Percentiles rank a stretch among this genome's conserved stretches.
Evolutionary conservation across 2,797 vertebrate genomes (phyloP).

Genomic region (Crossoptilon crossoptilon): DNA sequence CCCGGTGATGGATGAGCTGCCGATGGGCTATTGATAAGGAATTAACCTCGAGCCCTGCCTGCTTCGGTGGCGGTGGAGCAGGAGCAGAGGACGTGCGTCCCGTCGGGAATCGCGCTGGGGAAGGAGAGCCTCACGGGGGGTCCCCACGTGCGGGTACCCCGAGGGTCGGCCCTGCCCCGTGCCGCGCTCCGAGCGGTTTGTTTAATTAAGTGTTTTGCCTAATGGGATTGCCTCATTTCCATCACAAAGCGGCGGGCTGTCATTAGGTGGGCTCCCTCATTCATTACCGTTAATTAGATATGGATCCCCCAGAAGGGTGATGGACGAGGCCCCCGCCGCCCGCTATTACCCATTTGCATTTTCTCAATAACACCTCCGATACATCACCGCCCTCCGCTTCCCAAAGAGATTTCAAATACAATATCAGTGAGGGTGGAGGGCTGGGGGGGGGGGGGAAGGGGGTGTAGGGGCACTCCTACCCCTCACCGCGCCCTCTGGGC

Average conservation of each 20-base stretch:
- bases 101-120: no score
- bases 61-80: constrained; percentile 76
- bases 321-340: constrained; percentile 81
- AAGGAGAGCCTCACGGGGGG: no score
- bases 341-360: constrained; percentile 82
- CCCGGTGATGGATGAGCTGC: constrained; percentile 84
- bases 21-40: constrained; percentile 85
- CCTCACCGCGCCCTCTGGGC: constrained; percentile 13
- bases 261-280: constrained; percentile 78
- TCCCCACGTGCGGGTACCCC: background rate
- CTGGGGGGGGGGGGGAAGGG: background rate
- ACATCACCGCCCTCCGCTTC: constrained; percentile 72
- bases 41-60: constrained; percentile 84
- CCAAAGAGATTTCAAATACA: constrained; percentile 78
- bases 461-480: background rate
- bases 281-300: constrained; percentile 86
- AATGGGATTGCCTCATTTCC: constrained; percentile 80
- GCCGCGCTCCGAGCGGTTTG: constrained; percentile 62
- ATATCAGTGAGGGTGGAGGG: constrained; percentile 64
- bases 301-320: constrained; percentile 84
- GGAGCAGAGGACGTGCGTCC: constrained; percentile 70
- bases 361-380: constrained; percentile 79
- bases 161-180: background rate
- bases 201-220: constrained; percentile 84
- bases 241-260: constrained; percentile 81